Percentiles rank a stretch among this genome's conserved stretches.
Conservation (phyloP, 2,113 vertebrate species). For the Campylomormyrus tamandua region DNA sequence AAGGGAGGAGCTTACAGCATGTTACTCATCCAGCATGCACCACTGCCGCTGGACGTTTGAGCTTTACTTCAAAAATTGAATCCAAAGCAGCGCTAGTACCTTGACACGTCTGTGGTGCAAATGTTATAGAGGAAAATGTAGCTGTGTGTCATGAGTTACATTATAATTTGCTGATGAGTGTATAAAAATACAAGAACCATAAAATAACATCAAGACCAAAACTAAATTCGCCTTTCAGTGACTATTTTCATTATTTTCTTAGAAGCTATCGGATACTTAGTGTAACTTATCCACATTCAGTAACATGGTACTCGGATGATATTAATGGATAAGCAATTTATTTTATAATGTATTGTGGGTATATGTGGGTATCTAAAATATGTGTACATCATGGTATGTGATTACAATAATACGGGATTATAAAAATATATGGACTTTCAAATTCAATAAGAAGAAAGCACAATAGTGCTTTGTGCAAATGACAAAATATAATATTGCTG, state of each 20-base stretch:
- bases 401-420: neutral
- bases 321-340: neutral
- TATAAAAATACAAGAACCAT: neutral
- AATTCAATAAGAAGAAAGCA: neutral
- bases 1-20: neutral
- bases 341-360: neutral
- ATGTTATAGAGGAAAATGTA: neutral
- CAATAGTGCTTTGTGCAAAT: neutral
- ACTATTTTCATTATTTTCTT: neutral
- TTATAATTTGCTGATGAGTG: neutral
- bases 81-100: neutral
- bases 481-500: neutral
- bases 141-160: neutral
- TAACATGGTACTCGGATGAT: neutral
- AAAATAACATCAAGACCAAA: neutral
- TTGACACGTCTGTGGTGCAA: neutral
- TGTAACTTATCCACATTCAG: neutral
- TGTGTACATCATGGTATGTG: neutral
- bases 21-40: neutral
- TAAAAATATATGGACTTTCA: neutral
- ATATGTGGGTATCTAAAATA: neutral
- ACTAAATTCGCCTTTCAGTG: neutral
- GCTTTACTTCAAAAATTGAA: neutral
- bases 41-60: neutral
- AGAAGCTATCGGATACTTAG: neutral